Base-by-base conservation (phyloP, 2,888 invertebrate genomes). In the Polylopha cassiicola region DNA sequence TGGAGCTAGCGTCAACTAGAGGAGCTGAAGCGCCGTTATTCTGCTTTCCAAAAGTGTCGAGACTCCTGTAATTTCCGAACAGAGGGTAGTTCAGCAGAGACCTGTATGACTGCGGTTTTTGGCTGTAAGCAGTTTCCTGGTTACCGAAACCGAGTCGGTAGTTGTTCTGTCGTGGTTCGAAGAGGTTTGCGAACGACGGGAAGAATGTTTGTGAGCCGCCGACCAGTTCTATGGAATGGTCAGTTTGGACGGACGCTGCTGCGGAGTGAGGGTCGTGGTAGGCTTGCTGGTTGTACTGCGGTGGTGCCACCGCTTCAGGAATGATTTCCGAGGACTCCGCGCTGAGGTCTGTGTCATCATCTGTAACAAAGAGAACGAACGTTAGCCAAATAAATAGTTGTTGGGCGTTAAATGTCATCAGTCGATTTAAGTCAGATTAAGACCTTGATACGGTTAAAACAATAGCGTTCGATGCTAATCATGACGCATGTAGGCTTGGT, bases 161-260 rank as follows among this genome's bases (percentile, higher is more conserved):
- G 56, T 74, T 76, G 46, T 67, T 88, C 73, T 77, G 87, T 43
- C 81, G 66, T 27, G 87, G 87, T 49, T 90, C 87, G 58, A 91
- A 92, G 6, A 90, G 74, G 52, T 89, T 90, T 2, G 90, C 89
- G 62, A 92, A 95, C 0, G 93, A 89, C 0, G 94, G 94, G 74
- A 92, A 94, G 73, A 93, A 94, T 29, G 89, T 91, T 61, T 92
- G 92, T 31, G 89, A 88, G 34, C 78, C 76, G 8, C 81, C 80
- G 10, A 87, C 75, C 8, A 87, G 85, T 59, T 89, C 89, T 43
- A 87, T 65, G 10, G 87, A 87, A 56, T 87, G 88, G 43, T 86
- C 86, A 14, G 69, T 61, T 43, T 73, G 69, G 46, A 66, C 73
- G 2, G 67, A 64, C 2, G 66, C 65, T 13, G 75, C 66, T 10